Conservation (phyloP, 2,888 invertebrate species). For the Acleris literana region DNA sequence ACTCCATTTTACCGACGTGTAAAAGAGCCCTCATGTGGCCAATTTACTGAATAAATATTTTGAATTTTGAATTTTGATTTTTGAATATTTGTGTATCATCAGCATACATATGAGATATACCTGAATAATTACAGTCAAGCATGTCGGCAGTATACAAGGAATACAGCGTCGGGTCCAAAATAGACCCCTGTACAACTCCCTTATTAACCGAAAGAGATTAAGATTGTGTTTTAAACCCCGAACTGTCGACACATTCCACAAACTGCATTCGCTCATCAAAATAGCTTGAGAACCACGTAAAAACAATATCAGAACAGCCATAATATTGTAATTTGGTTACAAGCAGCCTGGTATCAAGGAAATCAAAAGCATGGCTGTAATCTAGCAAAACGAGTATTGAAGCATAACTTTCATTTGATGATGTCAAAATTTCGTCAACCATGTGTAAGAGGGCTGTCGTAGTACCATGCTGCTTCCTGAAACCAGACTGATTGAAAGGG, state of each 20-base stretch:
- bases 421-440: conserved; percentile 10
- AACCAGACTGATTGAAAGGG: conserved; percentile 1
- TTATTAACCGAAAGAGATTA: not conserved
- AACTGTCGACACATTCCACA: conserved; percentile 1
- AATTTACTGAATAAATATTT: no score
- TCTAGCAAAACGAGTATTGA: conserved; percentile 11
- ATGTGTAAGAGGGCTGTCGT: conserved; percentile 10
- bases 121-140: no score
- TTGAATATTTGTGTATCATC: no score
- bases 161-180: not conserved
- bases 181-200: conserved; percentile 17
- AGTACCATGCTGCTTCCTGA: conserved; percentile 16
- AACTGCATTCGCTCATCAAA: conserved; percentile 6
- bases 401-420: conserved; percentile 3
- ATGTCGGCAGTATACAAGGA: no score
- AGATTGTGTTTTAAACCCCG: not conserved
- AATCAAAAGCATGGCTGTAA: conserved; percentile 15
- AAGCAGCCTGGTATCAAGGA: not conserved
- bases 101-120: no score
- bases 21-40: no score
- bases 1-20: no score
- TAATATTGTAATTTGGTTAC: conserved; percentile 8
- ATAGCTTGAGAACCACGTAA: conserved; percentile 11
- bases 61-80: no score
- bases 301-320: conserved; percentile 2